Evolutionary conservation across 1,140 invertebrate genomes (phyloP).

Genomic region (Thrips palmi): DNA sequence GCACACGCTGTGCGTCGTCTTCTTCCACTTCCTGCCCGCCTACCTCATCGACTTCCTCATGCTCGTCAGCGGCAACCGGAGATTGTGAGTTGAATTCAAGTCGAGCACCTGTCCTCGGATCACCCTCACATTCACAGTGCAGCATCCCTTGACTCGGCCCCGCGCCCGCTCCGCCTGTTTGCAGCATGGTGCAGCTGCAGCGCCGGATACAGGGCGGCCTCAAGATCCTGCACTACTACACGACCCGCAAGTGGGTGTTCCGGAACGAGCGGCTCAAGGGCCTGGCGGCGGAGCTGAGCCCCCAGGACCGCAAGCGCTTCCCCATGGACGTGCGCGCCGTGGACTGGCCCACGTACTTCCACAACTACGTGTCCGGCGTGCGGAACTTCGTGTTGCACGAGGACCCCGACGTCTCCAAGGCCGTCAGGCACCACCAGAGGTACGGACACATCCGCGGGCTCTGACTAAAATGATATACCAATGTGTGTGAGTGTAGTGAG

Average conservation of each 20-base stretch:
- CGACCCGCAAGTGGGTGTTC: slow-evolving; percentile 76
- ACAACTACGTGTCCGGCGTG: too few relatives aligned
- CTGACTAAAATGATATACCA: too few relatives aligned
- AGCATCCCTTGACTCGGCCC: neutral
- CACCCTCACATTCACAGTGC: too few relatives aligned
- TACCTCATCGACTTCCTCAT: slow-evolving; percentile 72
- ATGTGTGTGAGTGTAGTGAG: too few relatives aligned
- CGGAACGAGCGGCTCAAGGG: slow-evolving; percentile 42
- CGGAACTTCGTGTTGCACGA: too few relatives aligned
- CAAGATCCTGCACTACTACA: slow-evolving; percentile 75
- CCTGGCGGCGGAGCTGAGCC: slow-evolving; percentile 39
- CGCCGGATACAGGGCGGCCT: slow-evolving; percentile 50
- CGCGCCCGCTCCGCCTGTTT: slow-evolving; percentile 13
- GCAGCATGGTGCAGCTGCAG: slow-evolving; percentile 59
- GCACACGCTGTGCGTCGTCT: slow-evolving; percentile 55
- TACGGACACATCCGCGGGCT: slow-evolving; percentile 41
- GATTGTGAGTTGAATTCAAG: slow-evolving; percentile 45
- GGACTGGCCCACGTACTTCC: too few relatives aligned
- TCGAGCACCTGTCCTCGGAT: too few relatives aligned
- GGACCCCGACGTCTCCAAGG: too few relatives aligned
- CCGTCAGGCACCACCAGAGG: too few relatives aligned
- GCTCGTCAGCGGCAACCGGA: slow-evolving; percentile 56
- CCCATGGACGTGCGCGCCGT: slow-evolving; percentile 44
- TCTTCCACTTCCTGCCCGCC: slow-evolving; percentile 71
- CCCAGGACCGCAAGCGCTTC: slow-evolving; percentile 45